phyloP scores from a whole-genome alignment of 2,797 vertebrate species.

The Gallinago stenura region DNA sequence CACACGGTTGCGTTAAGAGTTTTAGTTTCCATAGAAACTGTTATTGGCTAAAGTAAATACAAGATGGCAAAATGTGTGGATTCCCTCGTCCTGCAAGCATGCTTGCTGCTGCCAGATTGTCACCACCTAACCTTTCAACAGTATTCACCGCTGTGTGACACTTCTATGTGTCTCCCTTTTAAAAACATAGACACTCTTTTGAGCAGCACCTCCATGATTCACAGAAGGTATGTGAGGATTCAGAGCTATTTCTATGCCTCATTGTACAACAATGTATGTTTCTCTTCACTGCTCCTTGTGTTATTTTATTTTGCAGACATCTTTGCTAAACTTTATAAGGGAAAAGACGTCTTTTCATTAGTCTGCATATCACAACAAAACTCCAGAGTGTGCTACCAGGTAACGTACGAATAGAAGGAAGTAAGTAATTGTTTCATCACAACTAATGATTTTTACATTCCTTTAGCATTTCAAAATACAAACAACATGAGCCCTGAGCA shows the following conservation, averaged over 20 bases:
- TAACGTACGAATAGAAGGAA: neutral
- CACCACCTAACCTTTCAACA: neutral
- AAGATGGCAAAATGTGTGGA: neutral
- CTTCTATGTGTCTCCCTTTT: neutral
- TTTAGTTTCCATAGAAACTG: constrained; percentile 84
- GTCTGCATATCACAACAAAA: neutral
- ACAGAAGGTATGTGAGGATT: neutral
- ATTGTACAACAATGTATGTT: neutral
- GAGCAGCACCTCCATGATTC: neutral
- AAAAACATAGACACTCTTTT: fast-evolving
- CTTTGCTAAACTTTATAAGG: neutral
- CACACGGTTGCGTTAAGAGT: constrained; percentile 70
- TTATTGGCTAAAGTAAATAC: constrained; percentile 74
- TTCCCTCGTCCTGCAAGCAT: neutral
- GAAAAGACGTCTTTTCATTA: neutral
- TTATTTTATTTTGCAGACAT: neutral
- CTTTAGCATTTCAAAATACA: neutral
- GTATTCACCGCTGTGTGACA: neutral
- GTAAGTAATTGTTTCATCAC: neutral
- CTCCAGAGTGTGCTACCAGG: neutral
- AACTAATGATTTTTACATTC: neutral
- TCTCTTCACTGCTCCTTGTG: neutral
- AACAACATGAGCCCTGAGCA: neutral
- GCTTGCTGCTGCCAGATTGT: neutral
- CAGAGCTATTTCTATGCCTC: neutral